Base-by-base conservation (phyloP, 2,113 vertebrate species). In the Hirundichthys speculiger region DNA sequence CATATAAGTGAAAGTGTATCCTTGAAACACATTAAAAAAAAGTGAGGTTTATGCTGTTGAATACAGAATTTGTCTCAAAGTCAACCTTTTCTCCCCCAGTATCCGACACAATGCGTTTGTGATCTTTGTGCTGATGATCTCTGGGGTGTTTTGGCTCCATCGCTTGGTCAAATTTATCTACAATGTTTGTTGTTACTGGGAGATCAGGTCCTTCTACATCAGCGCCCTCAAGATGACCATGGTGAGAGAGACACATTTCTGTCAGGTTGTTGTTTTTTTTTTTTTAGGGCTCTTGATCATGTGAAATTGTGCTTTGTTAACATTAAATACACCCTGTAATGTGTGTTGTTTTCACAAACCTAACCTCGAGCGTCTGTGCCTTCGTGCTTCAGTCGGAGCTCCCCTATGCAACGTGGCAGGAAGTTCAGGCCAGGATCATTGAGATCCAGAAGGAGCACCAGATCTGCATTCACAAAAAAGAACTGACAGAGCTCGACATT, bases 401-500 rank as follows among this genome's bases (percentile, higher is more conserved):
- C 45, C 96, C 97, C 0, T 98, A 98, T 67, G 97, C 93, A 80
- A 97, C 96, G 0, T 99, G 98, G 98, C 97, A 99, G 82, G 98
- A 99, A 85, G 96, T 98, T 13, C 96, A 99, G 88, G 96, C 95
- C 2, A 90, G 96, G 61, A 99, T 99, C 0, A 95, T 99, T 64
- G 96, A 98, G 90, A 98, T 97, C 50, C 98, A 99, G 92, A 99
- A 99, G 73, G 98, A 99, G 63, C 98, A 99, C 77, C 97, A 99
- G 91, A 99, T 99, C 82, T 99, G 98, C 80, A 98, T 99, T 83
- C 98, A 99, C 79, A 99, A 99, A 87, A 97, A 96, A 30, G 98
- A 99, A 74, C 91, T 99, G 68, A 94, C 95, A 0, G 98, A 99
- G 84, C 88, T 99, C 21, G 98, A 99, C 75, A 95, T 99, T 80